Conservation (phyloP, 2,113 vertebrate species). For the Ceuthmochares aereus region DNA sequence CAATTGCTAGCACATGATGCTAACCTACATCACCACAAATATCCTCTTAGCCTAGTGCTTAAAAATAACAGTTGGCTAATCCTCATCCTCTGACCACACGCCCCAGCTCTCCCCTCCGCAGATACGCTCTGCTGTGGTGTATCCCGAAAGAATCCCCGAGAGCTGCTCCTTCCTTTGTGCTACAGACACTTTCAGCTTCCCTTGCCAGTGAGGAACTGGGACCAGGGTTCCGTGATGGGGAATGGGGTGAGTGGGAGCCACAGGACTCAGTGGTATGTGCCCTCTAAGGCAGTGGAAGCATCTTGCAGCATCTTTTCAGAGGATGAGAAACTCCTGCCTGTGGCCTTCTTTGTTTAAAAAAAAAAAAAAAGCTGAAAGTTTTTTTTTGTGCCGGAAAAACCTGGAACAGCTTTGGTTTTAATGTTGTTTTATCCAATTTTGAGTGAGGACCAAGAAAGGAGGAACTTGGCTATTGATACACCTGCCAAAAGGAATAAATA, state of each 20-base stretch:
- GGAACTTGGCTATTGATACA: not conserved
- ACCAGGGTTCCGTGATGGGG: not conserved
- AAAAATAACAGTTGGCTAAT: constrained; percentile 65
- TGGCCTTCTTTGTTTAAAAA: not conserved
- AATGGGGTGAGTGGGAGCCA: not conserved
- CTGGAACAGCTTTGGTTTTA: constrained; percentile 38
- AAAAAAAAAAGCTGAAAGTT: not conserved
- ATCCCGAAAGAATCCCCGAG: not conserved
- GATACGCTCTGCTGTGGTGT: not conserved
- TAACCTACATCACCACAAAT: not conserved
- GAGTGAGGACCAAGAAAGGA: not conserved
- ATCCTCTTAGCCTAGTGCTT: constrained; percentile 60
- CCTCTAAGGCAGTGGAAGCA: not conserved
- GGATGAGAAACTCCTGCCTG: not conserved
- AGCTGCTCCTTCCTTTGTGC: not conserved
- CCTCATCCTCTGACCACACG: not conserved
- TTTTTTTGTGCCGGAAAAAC: not conserved
- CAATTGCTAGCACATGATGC: not conserved
- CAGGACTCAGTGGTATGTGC: rapidly evolving
- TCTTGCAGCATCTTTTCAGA: not conserved
- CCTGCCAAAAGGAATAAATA: constrained; percentile 10
- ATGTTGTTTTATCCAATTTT: not conserved
- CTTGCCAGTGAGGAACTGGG: not conserved
- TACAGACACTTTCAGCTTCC: not conserved
- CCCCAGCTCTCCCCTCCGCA: not conserved